These are phyloP conservation scores for Talpa occidentalis DNA, from an alignment of 2,113 vertebrate species.

Conservation along the genomic window DNA sequence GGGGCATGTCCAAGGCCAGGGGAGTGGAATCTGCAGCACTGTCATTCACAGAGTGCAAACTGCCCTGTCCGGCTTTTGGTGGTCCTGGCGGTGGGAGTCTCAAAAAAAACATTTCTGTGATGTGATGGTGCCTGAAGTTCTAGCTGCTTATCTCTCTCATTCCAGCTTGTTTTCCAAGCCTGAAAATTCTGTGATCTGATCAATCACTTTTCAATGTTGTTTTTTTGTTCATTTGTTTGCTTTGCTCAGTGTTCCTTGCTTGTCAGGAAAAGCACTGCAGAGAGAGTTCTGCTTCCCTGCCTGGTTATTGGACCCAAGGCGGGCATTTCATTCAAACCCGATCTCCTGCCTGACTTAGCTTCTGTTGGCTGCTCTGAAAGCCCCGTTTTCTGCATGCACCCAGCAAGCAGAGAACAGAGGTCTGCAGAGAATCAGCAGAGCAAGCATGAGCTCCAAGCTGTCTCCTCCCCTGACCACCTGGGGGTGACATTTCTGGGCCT, in stretches of 20 bases:
- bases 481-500: background rate
- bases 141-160: background rate
- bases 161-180: background rate
- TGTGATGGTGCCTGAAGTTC: background rate
- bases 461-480: too few species aligned
- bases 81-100: background rate
- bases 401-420: background rate
- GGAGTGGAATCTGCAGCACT: background rate
- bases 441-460: too few species aligned
- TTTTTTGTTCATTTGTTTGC: background rate
- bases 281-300: background rate
- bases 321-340: background rate
- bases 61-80: background rate
- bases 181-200: background rate
- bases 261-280: background rate
- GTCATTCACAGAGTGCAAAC: background rate
- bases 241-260: background rate
- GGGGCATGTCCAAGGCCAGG: background rate
- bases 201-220: background rate
- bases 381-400: background rate
- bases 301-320: background rate
- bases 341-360: background rate
- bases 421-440: background rate
- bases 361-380: background rate
- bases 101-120: background rate